A percentile compares a stretch with the other conserved stretches of the same genome.
Conservation (phyloP, 1,140 invertebrate genomes). For the Acromyrmex charruanus region DNA sequence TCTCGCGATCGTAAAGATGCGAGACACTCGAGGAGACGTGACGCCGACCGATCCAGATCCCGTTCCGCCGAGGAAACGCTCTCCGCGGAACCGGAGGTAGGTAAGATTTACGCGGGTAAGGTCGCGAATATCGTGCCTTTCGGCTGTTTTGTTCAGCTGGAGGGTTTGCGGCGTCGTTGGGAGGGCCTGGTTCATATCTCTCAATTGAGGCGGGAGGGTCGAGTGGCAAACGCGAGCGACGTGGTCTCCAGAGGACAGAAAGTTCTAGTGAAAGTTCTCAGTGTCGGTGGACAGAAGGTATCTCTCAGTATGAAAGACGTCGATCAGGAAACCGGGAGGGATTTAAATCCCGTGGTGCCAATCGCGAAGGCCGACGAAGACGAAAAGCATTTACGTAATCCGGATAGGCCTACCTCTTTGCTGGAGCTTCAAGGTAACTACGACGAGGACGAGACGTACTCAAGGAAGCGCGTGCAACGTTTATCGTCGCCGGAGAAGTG, state of each 20-base stretch:
- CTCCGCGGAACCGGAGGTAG: constrained; percentile 85
- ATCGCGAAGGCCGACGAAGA: constrained; percentile 86
- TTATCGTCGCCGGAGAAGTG: constrained; percentile 98
- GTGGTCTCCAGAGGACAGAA: constrained; percentile 96
- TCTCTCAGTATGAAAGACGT: constrained; percentile 99
- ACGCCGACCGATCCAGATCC: constrained; percentile 75
- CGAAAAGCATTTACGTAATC: constrained; percentile 93
- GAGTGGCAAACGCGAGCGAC: constrained; percentile 97
- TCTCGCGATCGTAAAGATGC: constrained; percentile 68
- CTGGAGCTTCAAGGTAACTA: constrained; percentile 90
- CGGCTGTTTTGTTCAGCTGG: constrained; percentile 99
- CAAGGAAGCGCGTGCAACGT: constrained; percentile 93
- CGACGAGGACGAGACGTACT: constrained; percentile 93
- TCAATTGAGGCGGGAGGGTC: constrained; percentile 95
- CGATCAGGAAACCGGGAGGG: constrained; percentile 97
- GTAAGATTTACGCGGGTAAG: constrained; percentile 96
- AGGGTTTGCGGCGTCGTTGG: constrained; percentile 94
- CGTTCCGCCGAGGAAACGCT: constrained; percentile 80
- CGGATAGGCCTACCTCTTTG: constrained; percentile 93
- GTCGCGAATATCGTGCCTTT: constrained; percentile 98
- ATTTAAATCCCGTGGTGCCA: constrained; percentile 93
- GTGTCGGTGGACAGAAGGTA: constrained; percentile 96
- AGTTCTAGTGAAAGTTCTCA: constrained; percentile 96
- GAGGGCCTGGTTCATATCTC: constrained; percentile 99
- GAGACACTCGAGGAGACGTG: constrained; percentile 67